phyloP scores from a whole-genome alignment of 2,888 invertebrate genomes.

The Cerceris ruficornis region DNA sequence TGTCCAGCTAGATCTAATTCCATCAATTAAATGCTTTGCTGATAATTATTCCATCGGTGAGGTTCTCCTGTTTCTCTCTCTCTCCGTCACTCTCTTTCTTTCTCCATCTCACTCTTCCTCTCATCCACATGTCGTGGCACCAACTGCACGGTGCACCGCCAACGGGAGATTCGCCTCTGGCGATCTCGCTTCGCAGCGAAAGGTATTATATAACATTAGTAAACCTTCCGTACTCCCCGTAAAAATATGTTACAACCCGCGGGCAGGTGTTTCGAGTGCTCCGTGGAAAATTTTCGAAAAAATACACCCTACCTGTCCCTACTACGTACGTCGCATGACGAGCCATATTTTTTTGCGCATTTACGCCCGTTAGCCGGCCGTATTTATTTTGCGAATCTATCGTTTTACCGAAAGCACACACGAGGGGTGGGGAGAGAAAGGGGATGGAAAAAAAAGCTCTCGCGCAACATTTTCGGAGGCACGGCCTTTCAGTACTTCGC shows the following conservation, averaged over 20 bases:
- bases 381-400: constrained; percentile 66
- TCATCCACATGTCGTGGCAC: too few species aligned
- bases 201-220: constrained; percentile 54
- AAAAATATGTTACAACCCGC: constrained; percentile 53
- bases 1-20: constrained; percentile 65
- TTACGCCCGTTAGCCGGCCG: constrained; percentile 60
- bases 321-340: constrained; percentile 21
- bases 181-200: neutral
- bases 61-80: constrained; percentile 17
- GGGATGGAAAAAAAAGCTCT: constrained; percentile 34
- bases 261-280: constrained; percentile 37
- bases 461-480: constrained; percentile 62
- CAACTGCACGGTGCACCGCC: too few species aligned
- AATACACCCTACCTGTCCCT: constrained; percentile 18
- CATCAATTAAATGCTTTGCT: constrained; percentile 72
- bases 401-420: constrained; percentile 52
- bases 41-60: constrained; percentile 68
- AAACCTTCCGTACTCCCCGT: constrained; percentile 48
- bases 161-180: constrained; percentile 3
- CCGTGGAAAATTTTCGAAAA: constrained; percentile 31
- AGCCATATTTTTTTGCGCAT: constrained; percentile 60
- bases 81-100: neutral
- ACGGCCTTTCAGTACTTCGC: constrained; percentile 59
- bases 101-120: too few species aligned
- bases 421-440: too few species aligned